These are phyloP conservation scores for Drosophila guanche DNA, from an alignment of 1,140 invertebrate species.

Conservation along the genomic window DNA sequence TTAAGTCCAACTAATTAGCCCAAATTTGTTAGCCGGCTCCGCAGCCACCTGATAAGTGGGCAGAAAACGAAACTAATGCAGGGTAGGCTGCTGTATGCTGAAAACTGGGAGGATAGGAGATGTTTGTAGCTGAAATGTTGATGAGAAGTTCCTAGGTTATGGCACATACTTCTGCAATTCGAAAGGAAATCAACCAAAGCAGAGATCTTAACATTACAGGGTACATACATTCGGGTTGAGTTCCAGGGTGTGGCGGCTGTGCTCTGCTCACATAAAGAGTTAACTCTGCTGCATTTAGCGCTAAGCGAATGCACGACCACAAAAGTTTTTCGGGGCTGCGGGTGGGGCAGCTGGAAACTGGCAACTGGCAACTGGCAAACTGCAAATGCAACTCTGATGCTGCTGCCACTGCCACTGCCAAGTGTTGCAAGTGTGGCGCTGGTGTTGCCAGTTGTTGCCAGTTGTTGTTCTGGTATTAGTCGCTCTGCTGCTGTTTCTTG, in stretches of 20 bases:
- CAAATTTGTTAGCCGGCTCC: slow-evolving; percentile 60
- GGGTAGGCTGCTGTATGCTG: background rate
- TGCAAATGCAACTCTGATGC: slow-evolving; percentile 18
- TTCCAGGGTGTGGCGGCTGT: too few relatives aligned
- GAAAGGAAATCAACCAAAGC: too few relatives aligned
- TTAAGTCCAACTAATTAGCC: slow-evolving; percentile 78
- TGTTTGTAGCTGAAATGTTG: too few relatives aligned
- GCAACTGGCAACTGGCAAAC: slow-evolving; percentile 27
- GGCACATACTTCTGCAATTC: background rate
- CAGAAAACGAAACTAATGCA: slow-evolving; percentile 13
- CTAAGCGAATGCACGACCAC: slow-evolving; percentile 58
- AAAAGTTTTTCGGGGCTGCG: slow-evolving; percentile 42
- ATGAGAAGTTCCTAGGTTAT: too few relatives aligned
- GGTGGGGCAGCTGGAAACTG: slow-evolving; percentile 15
- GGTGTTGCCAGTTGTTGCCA: slow-evolving; percentile 14
- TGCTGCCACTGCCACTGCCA: background rate
- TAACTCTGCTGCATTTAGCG: slow-evolving; percentile 49
- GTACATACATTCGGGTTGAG: background rate
- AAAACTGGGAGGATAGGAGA: too few relatives aligned
- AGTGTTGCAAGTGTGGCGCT: slow-evolving; percentile 22
- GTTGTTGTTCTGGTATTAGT: slow-evolving; percentile 17
- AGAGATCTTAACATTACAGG: background rate
- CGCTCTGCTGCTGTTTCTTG: slow-evolving; percentile 33
- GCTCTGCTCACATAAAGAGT: slow-evolving; percentile 35
- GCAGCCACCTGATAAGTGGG: slow-evolving; percentile 61